Conservation (phyloP, 2,888 invertebrate species). For the Drosophila barbarae region DNA sequence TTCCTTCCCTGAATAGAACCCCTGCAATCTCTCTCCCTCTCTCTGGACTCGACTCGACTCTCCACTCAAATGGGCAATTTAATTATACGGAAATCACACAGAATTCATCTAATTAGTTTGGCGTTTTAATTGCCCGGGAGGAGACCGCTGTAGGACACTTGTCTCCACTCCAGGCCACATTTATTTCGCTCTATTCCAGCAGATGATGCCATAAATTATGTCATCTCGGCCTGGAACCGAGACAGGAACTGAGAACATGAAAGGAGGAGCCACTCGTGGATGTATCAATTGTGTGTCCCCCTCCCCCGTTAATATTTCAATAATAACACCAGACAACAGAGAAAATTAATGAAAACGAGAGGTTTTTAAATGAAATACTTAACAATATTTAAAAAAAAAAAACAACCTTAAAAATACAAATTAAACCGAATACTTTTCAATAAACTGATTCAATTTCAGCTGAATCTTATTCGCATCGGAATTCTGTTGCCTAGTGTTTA, state of each 20-base stretch:
- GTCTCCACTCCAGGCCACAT: conserved; percentile 9
- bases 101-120: conserved; percentile 74
- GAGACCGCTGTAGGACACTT: conserved; percentile 47
- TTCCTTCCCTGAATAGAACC: conserved; percentile 19
- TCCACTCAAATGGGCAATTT: conserved; percentile 70
- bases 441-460: background rate
- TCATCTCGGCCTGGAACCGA: conserved; percentile 23
- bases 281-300: conserved; percentile 35
- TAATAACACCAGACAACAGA: conserved; percentile 9
- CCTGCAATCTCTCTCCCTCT: background rate
- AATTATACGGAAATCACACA: conserved; percentile 76
- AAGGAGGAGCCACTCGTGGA: background rate
- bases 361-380: background rate
- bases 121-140: conserved; percentile 67
- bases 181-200: conserved; percentile 12
- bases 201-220: conserved; percentile 46
- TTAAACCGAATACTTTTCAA: background rate
- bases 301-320: conserved; percentile 45
- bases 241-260: background rate
- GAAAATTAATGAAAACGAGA: background rate
- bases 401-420: background rate
- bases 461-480: background rate
- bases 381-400: too few relatives aligned
- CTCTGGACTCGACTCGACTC: conserved; percentile 43
- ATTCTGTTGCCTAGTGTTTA: conserved; percentile 1